These are phyloP conservation scores for Eolophus roseicapilla DNA, from an alignment of 2,113 vertebrate genomes.

Conservation along the genomic window DNA sequence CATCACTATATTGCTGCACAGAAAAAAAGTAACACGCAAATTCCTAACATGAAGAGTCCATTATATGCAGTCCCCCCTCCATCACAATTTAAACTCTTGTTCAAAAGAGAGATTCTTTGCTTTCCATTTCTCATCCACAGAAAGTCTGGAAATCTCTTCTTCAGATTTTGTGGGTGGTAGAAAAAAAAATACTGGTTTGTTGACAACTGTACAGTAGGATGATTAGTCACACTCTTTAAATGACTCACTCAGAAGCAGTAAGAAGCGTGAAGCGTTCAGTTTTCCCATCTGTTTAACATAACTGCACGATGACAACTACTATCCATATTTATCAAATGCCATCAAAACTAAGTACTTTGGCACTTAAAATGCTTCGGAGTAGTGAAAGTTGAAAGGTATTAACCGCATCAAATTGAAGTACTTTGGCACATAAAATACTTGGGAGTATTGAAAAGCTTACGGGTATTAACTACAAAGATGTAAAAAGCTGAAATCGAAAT, in stretches of 20 bases:
- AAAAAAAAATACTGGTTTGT: constrained; percentile 27
- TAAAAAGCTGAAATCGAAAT: neutral
- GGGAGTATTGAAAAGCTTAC: neutral
- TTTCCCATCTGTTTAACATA: constrained; percentile 47
- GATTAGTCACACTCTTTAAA: constrained; percentile 32
- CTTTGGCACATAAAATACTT: neutral
- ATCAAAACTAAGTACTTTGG: neutral
- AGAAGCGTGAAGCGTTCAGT: neutral
- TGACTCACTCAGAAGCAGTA: constrained; percentile 47
- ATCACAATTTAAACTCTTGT: neutral
- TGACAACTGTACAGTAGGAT: constrained; percentile 33
- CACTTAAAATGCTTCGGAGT: neutral
- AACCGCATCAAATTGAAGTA: neutral
- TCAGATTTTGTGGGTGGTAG: neutral
- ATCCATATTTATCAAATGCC: neutral
- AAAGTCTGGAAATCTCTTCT: neutral
- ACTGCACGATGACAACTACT: neutral
- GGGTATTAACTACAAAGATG: neutral
- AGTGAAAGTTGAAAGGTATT: neutral
- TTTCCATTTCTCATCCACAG: neutral
- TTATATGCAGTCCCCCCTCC: neutral
- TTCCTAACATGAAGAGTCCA: neutral
- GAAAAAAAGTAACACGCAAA: accelerated
- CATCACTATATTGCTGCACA: neutral
- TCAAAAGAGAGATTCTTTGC: neutral